Conservation (phyloP, 2,113 vertebrate genomes). For the Elephas maximus region DNA sequence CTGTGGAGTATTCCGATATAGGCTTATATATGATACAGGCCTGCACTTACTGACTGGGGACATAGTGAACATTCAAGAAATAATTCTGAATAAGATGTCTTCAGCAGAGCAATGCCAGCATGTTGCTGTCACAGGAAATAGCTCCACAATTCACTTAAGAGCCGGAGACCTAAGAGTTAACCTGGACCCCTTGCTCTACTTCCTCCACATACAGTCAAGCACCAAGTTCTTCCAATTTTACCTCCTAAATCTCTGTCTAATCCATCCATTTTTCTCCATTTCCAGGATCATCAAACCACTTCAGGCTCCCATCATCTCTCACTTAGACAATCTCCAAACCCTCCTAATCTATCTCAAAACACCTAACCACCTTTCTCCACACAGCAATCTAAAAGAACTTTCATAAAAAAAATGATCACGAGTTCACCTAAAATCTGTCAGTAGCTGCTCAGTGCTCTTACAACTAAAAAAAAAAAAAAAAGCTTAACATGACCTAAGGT, state of each 20-base stretch:
- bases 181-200: background rate
- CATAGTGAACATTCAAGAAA: background rate
- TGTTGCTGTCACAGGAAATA: background rate
- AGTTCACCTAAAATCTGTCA: background rate
- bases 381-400: background rate
- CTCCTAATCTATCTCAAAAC: background rate
- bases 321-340: background rate
- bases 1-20: background rate
- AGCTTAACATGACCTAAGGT: background rate
- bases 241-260: background rate
- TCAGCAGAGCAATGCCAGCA: background rate
- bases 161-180: background rate
- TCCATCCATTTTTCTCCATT: background rate
- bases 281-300: background rate
- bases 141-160: background rate
- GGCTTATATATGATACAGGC: background rate
- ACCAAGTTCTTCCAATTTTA: background rate
- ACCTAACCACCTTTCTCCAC: background rate
- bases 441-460: background rate
- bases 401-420: background rate
- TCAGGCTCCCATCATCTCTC: background rate
- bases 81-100: background rate
- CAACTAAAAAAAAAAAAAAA: background rate
- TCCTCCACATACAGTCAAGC: background rate
- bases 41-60: background rate